These are phyloP conservation scores for Rhineura floridana DNA, from an alignment of 2,113 vertebrate genomes.

Conservation along the genomic window DNA sequence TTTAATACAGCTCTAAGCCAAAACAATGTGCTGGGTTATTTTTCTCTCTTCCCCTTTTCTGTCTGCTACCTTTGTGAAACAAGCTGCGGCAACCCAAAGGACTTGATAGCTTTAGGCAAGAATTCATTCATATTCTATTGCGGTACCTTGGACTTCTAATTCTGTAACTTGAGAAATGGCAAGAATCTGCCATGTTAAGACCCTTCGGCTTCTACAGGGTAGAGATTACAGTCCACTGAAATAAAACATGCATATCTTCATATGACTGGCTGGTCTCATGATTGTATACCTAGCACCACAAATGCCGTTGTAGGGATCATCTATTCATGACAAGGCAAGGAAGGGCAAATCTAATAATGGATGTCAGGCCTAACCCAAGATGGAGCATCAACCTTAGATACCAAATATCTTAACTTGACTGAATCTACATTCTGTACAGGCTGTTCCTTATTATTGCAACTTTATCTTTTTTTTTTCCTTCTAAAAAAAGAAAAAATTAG, in stretches of 20 bases:
- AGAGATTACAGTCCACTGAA: neutral
- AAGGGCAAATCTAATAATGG: neutral
- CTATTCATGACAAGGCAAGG: too few species aligned
- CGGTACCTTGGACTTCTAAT: neutral
- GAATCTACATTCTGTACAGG: too few species aligned
- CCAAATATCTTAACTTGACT: too few species aligned
- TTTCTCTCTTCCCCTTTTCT: neutral
- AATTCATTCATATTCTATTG: constrained; percentile 3
- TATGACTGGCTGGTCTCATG: too few species aligned
- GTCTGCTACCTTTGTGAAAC: neutral
- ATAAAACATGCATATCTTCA: neutral
- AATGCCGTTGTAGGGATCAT: neutral
- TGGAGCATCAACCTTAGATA: too few species aligned
- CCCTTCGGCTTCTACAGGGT: neutral
- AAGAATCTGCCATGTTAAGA: neutral
- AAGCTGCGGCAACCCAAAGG: constrained; percentile 1
- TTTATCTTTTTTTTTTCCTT: too few species aligned
- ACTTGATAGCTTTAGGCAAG: constrained; percentile 6
- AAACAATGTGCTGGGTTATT: neutral
- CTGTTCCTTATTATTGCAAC: too few species aligned
- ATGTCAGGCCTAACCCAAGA: too few species aligned
- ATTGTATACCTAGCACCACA: neutral
- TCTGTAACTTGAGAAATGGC: neutral
- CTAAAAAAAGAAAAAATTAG: too few species aligned
- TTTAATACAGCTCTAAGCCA: constrained; percentile 15